Evolutionary conservation across 2,888 invertebrate species (phyloP), one percentile per base, ranked within the genome.

Genomic region (Periphyllus acericola): DNA sequence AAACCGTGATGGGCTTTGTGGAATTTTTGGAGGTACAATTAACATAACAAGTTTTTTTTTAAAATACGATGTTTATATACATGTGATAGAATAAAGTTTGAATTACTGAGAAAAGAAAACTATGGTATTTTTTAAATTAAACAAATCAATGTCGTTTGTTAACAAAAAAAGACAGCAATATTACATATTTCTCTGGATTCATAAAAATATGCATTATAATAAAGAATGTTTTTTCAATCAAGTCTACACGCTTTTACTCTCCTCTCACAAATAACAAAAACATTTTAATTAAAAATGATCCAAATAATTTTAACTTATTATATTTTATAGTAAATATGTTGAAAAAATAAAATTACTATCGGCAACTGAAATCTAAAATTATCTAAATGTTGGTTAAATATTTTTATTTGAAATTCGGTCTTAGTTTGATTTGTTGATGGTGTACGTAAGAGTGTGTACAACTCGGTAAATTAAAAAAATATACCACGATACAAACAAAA

Each of bases 41-140:
- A 80, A 19, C 80, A 80, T 80, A 80, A 80, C 80, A 66, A 19
- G 80, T 80, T 80, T 80, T 19, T 40, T 68, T 79, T 21, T 79
- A 21, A 46, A 29, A 66, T 82, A 71, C 11, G 3, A 32, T 32
- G 11, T 52, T 71, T 40, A 36, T 36, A 8, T 74, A 74, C 17
- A 1, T 72, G 6, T 29, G 19, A 66, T 55, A 80, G n/a, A 80
- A 68, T 9, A 29, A 36, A 66, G 60, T 80, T 74, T 25, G 29
- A n/a, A 68, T 9, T 36, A 6, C 36, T 5, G 36, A 36, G 36
- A 36, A 46, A 11, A 14, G 46, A 46, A 11, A 46, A 11, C 46
- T 14, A 14, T 46, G 46, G 46, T 46, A 46, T 46, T 46, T 11
- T 60, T 55, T 55, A 55, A 19, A 25, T 60, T 19, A 21, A 60